Base-by-base conservation (phyloP, 2,888 invertebrate genomes). In the Punctoribates punctum region DNA sequence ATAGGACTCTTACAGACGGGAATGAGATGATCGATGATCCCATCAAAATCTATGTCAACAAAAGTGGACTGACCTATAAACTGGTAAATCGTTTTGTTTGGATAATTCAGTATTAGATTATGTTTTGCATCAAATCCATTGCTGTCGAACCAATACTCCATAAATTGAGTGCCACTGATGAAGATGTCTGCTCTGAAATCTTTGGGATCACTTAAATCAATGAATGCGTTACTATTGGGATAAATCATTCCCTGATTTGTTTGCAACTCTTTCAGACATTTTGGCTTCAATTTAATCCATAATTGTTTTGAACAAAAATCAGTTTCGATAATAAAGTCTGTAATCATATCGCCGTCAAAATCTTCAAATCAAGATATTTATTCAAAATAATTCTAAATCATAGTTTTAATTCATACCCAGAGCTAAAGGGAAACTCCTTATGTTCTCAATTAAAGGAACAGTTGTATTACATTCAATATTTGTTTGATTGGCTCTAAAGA, bases 281-380 rank as follows among this genome's bases (percentile, higher is more conserved):
- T 17, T 4, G 72, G n/a, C 23, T 42, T 75, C n/a, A 60, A 57
- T 11, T 38, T 51, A n/a, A 79, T 54, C 78, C 78, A 77, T 27
- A 78, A 76, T 17, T 60, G 62, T 23, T 77, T 74, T n/a, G 79
- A 77, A 9, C 81, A 81, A 73, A 80, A 78, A n/a, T 72, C 38
- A 82, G 90, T 88, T 73, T 90, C 85, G 0, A 94, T 95, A 85
- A 94, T 92, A 54, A 96, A 85, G 85, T 96, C 96, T 78, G 96
- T 89, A 73, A 93, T 91, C 93, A 95, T 94, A 82, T 96, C 93
- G 77, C 90, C 89, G 85, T 96, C 91, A 81, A 90, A 93, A 84
- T 96, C 96, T 79, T 23, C 11, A 9, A 27, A 67, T 73, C 72
- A 42, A 9, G 1, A 34, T 6, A 42, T 72, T 27, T 17, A 51